A percentile compares a stretch with the other conserved stretches of the same genome.
Conservation (phyloP, 2,113 vertebrate genomes). For the Piprites chloris region DNA sequence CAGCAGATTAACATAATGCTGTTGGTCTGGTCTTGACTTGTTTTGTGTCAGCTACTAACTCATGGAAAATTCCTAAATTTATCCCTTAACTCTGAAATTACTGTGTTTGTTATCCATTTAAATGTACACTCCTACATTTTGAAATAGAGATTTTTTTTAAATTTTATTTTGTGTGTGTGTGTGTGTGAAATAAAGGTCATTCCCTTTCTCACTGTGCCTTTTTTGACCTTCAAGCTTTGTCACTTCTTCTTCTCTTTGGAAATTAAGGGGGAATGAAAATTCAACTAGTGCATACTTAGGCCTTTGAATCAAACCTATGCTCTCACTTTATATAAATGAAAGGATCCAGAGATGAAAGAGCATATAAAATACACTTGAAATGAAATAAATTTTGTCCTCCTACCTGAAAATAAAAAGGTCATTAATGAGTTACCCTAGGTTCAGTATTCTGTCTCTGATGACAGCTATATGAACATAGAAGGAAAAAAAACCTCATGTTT, state of each 20-base stretch:
- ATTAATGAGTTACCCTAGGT: background rate
- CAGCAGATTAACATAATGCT: background rate
- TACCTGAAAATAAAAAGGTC: background rate
- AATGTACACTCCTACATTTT: background rate
- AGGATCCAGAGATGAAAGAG: background rate
- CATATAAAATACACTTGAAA: background rate
- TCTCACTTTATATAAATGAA: background rate
- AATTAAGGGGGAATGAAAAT: background rate
- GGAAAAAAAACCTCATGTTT: fast-evolving
- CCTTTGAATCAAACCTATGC: background rate
- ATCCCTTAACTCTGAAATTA: background rate
- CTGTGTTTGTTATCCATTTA: background rate
- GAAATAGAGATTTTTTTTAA: background rate
- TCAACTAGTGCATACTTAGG: background rate
- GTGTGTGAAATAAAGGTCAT: background rate
- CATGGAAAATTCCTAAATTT: background rate
- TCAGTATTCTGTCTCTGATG: background rate
- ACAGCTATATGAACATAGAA: background rate
- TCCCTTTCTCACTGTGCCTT: background rate
- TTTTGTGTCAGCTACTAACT: background rate
- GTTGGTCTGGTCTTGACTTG: background rate
- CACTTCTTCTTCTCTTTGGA: background rate
- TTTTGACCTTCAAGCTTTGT: background rate
- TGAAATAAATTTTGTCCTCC: background rate
- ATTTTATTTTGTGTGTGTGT: too few species aligned